Evolutionary conservation across 2,888 invertebrate species (phyloP), one percentile per base, ranked within the genome.

Genomic region (Amphipoea lucens): DNA sequence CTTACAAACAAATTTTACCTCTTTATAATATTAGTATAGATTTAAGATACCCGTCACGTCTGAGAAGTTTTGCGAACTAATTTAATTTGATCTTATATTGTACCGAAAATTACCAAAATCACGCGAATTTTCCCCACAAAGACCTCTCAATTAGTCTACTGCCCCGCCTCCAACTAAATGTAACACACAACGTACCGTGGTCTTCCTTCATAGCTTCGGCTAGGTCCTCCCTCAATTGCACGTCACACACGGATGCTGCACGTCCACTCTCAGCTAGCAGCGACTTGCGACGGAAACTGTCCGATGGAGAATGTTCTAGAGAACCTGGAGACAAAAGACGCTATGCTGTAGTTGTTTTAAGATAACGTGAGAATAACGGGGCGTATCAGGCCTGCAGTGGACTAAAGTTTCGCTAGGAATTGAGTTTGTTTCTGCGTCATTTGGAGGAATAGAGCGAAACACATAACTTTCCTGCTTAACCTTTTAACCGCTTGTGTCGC

Each of bases 181-280:
- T 17, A 63, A 73, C 23, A 42, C 36, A 57, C 36, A 74, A 93
- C 95, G 89, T 90, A 97, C 96, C 97, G 88, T 97, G 96, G 65
- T 97, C 97, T 93, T 99, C 99, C 89, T 98, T 97, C 99, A 99
- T 99, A 76, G 99, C 99, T 93, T 99, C 99, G 0, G 99, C 99
- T 76, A 99, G 97, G 95, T 99, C 99, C 94, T 99, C 99, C 88
- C 98, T 97, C 29, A 99, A 97, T 91, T 98, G 98, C 79, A 98
- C 98, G 91, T 99, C 99, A 70, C 98, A 98, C 2, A 97, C 95
- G 36, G 96, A 93, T 0, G 95, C 91, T 9, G 95, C 94, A n/a
- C 96, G 94, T 0, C 95, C 95, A 51, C 93, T 90, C 69, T 95
- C 96, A 14, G 94, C 93, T 63, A 95, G 81, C 77, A 95, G 87